Conservation (phyloP, 2,113 vertebrate genomes). For the Stegostoma tigrinum region DNA sequence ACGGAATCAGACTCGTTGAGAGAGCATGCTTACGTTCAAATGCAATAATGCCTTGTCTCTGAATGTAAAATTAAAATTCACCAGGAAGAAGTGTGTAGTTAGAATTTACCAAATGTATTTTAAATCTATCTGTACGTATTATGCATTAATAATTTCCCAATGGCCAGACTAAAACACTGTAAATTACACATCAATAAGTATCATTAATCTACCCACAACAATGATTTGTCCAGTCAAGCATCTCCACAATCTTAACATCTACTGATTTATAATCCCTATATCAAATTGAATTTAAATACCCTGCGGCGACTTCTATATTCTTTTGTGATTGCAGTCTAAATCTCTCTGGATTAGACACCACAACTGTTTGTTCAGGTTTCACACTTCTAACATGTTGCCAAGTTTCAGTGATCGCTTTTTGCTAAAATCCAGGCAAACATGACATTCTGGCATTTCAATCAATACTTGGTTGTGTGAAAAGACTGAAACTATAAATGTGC, state of each 20-base stretch:
- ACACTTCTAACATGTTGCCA: neutral
- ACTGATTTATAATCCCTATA: neutral
- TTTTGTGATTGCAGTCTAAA: neutral
- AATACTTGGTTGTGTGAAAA: neutral
- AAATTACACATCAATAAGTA: neutral
- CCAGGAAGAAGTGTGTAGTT: neutral
- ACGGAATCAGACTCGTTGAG: neutral
- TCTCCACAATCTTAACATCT: neutral
- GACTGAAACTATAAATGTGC: neutral
- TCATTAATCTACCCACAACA: neutral
- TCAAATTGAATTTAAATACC: neutral
- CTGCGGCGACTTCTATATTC: neutral
- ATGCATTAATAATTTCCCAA: neutral
- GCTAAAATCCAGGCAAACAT: neutral
- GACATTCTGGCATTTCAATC: neutral
- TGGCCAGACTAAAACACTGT: neutral
- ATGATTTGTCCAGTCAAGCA: neutral
- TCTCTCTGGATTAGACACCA: neutral
- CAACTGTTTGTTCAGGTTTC: neutral
- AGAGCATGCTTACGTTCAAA: neutral
- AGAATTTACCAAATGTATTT: neutral
- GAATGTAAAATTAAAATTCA: neutral
- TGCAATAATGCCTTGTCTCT: neutral
- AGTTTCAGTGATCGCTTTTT: neutral
- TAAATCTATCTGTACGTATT: neutral